These are phyloP conservation scores for Argyrosomus regius DNA, from an alignment of 2,797 vertebrate species.

Conservation along the genomic window DNA sequence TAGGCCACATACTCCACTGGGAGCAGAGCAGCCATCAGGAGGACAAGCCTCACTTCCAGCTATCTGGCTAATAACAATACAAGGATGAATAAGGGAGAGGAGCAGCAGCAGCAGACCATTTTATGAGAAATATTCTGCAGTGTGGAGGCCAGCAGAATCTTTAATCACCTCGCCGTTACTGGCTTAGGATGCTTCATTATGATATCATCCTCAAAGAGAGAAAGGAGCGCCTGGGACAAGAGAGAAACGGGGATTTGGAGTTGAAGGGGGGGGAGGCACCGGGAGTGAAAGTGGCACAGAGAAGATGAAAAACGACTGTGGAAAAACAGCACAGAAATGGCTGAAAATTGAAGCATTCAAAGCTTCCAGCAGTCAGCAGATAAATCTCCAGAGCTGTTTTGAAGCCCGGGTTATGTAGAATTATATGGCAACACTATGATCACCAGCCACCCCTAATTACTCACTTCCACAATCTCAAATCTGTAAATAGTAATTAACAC, in stretches of 20 bases:
- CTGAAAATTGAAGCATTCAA: slow-evolving; percentile 26
- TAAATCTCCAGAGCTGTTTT: slow-evolving; percentile 34
- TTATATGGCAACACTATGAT: slow-evolving; percentile 29
- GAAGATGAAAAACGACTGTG: slow-evolving; percentile 21
- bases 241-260: slow-evolving; percentile 29
- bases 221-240: slow-evolving; percentile 23
- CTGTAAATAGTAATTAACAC: slow-evolving; percentile 69
- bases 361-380: slow-evolving; percentile 17
- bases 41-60: slow-evolving; percentile 69
- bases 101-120: slow-evolving; percentile 25
- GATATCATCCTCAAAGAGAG: slow-evolving; percentile 50
- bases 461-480: slow-evolving; percentile 56
- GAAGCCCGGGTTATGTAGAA: slow-evolving; percentile 16
- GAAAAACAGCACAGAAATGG: slow-evolving; percentile 26
- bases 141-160: slow-evolving; percentile 47
- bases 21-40: slow-evolving; percentile 71
- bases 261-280: background rate
- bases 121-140: slow-evolving; percentile 50
- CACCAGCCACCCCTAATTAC: slow-evolving; percentile 53
- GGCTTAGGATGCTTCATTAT: slow-evolving; percentile 58
- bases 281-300: slow-evolving; percentile 6
- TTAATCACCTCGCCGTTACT: slow-evolving; percentile 66
- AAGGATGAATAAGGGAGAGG: slow-evolving; percentile 59
- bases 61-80: slow-evolving; percentile 66
- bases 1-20: slow-evolving; percentile 83